Evolutionary conservation across 2,113 vertebrate genomes (phyloP).

Genomic region (Scomber scombrus): DNA sequence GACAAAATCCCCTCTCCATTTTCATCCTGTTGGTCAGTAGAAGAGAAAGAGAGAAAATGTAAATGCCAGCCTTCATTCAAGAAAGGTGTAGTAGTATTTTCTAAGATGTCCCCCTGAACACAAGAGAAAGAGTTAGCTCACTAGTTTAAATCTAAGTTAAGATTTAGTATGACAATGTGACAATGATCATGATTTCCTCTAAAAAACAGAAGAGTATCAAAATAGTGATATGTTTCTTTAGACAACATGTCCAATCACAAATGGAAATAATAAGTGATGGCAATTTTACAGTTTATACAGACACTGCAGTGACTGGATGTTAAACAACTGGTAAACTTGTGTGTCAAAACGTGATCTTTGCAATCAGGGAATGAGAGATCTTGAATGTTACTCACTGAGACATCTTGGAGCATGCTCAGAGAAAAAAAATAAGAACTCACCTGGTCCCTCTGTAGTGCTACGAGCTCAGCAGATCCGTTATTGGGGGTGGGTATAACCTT

Average conservation of each 20-base stretch:
- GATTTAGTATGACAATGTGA: too few relatives aligned
- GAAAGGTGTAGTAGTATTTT: neutral
- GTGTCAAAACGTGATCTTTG: neutral
- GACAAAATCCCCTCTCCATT: slow-evolving; percentile 86
- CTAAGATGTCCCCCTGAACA: too few relatives aligned
- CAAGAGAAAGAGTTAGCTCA: too few relatives aligned
- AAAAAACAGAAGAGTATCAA: neutral
- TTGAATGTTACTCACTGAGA: neutral
- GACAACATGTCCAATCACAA: neutral
- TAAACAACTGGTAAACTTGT: neutral
- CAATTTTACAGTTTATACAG: neutral
- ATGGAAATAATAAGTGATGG: neutral
- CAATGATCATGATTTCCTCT: too few relatives aligned
- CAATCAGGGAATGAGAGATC: neutral
- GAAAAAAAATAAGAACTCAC: slow-evolving; percentile 78
- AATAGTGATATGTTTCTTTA: neutral
- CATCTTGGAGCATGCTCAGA: neutral
- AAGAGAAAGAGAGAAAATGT: neutral
- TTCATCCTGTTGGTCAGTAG: slow-evolving; percentile 85
- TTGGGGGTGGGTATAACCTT: slow-evolving; percentile 96
- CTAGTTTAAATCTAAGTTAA: too few relatives aligned
- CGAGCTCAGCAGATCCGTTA: slow-evolving; percentile 93
- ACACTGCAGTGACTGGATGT: neutral
- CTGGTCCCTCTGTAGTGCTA: slow-evolving; percentile 90
- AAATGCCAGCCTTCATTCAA: slow-evolving; percentile 1